Base-by-base conservation (phyloP, 1,140 invertebrate species). In the Armadillidium nasatum region DNA sequence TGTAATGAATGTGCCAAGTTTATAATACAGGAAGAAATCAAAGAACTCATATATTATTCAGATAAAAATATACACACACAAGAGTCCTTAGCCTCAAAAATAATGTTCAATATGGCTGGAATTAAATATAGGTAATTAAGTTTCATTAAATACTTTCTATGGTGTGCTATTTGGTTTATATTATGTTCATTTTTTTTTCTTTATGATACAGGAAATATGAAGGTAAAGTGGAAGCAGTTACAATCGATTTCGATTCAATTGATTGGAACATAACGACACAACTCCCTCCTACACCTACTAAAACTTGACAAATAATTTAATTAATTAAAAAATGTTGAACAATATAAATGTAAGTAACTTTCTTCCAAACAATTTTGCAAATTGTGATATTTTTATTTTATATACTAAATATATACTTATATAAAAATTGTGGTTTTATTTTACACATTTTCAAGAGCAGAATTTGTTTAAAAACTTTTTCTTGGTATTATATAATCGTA, bases 1-100 rank as follows among this genome's bases (percentile, higher is more conserved):
- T 89, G 88, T 82, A 88, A 89, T 82, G 88, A 89, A 81, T 89
- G 88, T 83, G 87, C 88, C 10, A 90, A 89, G 82, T 76, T 89
- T 7, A 86, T 89, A 19, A 87, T 89, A 76, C 88, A 89, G 81
- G 83, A 86, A 11, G 85, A 86, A 7, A 86, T 88, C 23, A 90
- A 86, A 76, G 86, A 90, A 83, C 87, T 96, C 0, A 54, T 46
- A 33, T 76, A 76, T 33, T 46, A 15, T 46, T 76, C 43, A 9
- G 23, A 76, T 60, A 60, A 60, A 19, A 13, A 60, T 19, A 60
- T 15, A 60, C 11, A 60, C 50, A 60, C 11, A 15, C 50, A 13
- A 13, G 50, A 60, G 50, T 15, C 19, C 19, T 15, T 15, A 60
- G 50, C 50, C 0, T 13, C 50, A 13, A 60, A 60, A 60, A 60